A percentile compares a stretch with the other conserved stretches of the same genome.
phyloP scores from a whole-genome alignment of 2,797 vertebrate species.

The Galaxias olidus region DNA sequence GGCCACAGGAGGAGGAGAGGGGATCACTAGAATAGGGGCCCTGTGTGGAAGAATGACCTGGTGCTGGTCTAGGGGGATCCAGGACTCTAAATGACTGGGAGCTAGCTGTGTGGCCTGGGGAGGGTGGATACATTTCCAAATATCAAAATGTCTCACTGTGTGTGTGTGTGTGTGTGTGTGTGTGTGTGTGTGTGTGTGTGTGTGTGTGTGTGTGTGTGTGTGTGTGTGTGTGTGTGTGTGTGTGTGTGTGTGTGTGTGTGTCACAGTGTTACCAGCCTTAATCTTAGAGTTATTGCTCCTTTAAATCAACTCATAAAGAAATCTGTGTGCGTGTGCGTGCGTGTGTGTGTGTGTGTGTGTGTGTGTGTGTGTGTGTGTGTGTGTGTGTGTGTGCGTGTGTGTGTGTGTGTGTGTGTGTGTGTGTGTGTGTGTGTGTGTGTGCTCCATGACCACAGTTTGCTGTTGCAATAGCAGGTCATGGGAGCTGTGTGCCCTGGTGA shows the following conservation, averaged over 20 bases:
- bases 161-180: conserved; percentile 1
- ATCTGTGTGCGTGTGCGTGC: neutral
- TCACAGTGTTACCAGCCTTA: too few relatives aligned
- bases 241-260: too few relatives aligned
- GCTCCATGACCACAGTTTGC: neutral
- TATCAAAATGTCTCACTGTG: neutral
- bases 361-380: neutral
- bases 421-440: neutral
- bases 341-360: neutral
- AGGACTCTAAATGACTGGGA: neutral
- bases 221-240: neutral
- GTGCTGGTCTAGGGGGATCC: neutral
- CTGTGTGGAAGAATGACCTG: too few relatives aligned
- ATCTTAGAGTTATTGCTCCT: too few relatives aligned
- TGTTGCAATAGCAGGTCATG: neutral
- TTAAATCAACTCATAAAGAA: too few relatives aligned
- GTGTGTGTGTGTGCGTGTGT: neutral
- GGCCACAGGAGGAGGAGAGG: neutral
- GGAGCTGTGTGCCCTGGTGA: neutral
- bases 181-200: neutral
- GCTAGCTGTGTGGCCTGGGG: neutral
- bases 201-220: too few relatives aligned
- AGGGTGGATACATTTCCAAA: neutral
- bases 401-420: neutral
- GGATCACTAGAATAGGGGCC: neutral